A percentile compares a stretch with the other conserved stretches of the same genome.
These are phyloP conservation scores for Mormoops blainvillei DNA, from an alignment of 2,113 vertebrate genomes.

Conservation along the genomic window DNA sequence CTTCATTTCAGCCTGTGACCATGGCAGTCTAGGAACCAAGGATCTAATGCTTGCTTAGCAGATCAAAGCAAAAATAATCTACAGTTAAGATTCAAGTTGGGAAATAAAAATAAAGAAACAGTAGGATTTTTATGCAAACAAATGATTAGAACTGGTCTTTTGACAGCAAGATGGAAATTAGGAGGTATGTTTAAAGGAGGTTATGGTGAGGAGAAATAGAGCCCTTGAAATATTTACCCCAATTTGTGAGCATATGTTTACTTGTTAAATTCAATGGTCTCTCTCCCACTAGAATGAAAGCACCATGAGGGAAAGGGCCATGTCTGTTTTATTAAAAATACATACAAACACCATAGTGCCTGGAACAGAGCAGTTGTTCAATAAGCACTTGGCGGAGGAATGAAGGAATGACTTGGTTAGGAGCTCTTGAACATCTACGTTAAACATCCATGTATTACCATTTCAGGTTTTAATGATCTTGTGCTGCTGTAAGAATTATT, in stretches of 20 bases:
- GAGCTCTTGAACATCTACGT: background rate
- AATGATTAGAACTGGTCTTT: background rate
- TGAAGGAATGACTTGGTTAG: background rate
- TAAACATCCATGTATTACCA: background rate
- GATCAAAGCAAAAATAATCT: background rate
- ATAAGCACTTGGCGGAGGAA: background rate
- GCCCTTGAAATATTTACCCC: background rate
- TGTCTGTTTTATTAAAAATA: background rate
- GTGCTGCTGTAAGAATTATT: constrained; percentile 16
- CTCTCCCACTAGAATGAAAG: background rate
- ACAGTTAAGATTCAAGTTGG: background rate
- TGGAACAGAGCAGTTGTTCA: background rate
- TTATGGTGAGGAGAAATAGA: background rate
- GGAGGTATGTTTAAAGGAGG: background rate
- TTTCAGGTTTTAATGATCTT: constrained; percentile 32
- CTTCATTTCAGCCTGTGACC: background rate
- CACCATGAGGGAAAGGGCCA: background rate
- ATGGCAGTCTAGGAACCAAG: background rate
- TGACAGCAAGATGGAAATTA: background rate
- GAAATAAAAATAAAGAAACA: background rate
- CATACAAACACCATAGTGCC: background rate
- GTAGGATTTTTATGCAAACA: background rate
- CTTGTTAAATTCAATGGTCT: background rate
- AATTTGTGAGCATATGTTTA: background rate
- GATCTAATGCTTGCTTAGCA: background rate